Evolutionary conservation across 1,140 invertebrate species (phyloP), one percentile per base, ranked within the genome.

Genomic region (Solenopsis invicta): DNA sequence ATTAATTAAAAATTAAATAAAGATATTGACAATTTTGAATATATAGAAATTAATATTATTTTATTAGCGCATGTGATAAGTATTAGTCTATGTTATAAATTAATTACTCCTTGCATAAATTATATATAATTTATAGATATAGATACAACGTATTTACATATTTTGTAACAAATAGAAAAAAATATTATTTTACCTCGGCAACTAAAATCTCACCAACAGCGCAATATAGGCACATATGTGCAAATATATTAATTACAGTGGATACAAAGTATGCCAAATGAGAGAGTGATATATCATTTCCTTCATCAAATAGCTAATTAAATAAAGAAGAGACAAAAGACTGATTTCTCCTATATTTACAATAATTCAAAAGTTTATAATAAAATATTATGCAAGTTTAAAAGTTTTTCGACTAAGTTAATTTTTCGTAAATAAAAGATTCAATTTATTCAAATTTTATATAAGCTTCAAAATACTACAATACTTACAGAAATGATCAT

Each of bases 151-250:
- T 50, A 24, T 52, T 29, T 50, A 41, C 8, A n/a, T 52, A 1
- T 50, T 1, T 52, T 18, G 13, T 52, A 21, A 2, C 29, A 10
- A 0, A 8, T 10, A 16, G 52, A 29, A 45, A 50, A 2, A 9
- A 67, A 4, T 29, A 29, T 29, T 29, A 29, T 29, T 6, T 45
- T 56, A 87, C 85, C 62, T 78, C 41, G 9, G 16, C 67, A 9
- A 76, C 29, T 13, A 87, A 78, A 52, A 77, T 56, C 13, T 87
- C 84, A 6, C 72, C 86, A 0, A 66, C 18, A 13, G 21, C 12
- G 12, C 72, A 87, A 37, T 87, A 87, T 10, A 86, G 8, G 6
- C 29, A 45, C 62, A 56, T 87, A n/a, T 71, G 82, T 12, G 24
- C 5, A 56, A 86, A 76, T 10, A 85, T 45, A 24, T 86, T 87